Evolutionary conservation across 2,797 vertebrate genomes (phyloP).

Genomic region (Silurus lanzhouensis): DNA sequence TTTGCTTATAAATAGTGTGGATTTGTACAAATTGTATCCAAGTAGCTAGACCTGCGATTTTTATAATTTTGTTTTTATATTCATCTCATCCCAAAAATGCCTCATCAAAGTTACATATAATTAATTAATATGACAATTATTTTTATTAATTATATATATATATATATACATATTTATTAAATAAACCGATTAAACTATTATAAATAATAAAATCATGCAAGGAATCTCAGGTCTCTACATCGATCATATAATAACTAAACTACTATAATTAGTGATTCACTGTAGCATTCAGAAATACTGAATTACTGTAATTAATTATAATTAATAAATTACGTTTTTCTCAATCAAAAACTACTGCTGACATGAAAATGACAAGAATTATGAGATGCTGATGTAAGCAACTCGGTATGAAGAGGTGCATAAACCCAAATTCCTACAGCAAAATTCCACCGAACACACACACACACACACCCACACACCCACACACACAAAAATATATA

Average conservation of each 20-base stretch:
- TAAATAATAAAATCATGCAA: background rate
- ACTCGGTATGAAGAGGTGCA: background rate
- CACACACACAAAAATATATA: conserved; percentile 6
- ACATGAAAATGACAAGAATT: background rate
- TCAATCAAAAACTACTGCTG: background rate
- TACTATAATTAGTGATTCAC: background rate
- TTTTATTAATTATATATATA: no score
- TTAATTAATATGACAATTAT: no score
- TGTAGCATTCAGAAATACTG: background rate
- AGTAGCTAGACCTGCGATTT: no score
- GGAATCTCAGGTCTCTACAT: background rate
- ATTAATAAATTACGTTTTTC: background rate
- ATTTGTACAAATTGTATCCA: no score
- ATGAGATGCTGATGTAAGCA: background rate
- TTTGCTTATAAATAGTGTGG: no score
- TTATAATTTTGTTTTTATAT: no score
- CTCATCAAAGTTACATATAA: no score
- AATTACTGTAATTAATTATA: background rate
- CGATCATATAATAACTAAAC: background rate
- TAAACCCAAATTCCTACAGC: background rate
- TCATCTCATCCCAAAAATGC: no score
- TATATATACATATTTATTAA: no score
- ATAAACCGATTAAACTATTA: no score
- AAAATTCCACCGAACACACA: background rate
- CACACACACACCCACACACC: background rate